Evolutionary conservation across 2,113 vertebrate genomes (phyloP).

Genomic region (Apteryx owenii): DNA sequence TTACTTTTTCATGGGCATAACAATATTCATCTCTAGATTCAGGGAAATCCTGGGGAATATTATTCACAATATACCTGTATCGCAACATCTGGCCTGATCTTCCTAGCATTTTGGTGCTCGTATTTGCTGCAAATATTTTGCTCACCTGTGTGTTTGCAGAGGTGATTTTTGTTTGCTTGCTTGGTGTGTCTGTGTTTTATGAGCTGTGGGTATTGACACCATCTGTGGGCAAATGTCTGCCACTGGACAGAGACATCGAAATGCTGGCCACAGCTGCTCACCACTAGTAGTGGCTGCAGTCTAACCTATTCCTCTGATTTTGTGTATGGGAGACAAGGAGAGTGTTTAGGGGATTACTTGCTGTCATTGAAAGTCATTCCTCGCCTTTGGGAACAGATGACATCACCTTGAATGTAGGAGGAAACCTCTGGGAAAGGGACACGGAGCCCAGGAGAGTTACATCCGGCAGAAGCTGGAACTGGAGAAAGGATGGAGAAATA

Average conservation of each 20-base stretch:
- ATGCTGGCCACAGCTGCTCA: not conserved
- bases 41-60: not conserved
- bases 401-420: not conserved
- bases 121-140: not conserved
- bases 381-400: not conserved
- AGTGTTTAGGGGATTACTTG: not conserved
- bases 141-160: not conserved
- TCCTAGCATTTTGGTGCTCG: accelerated
- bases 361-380: not conserved
- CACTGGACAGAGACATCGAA: not conserved
- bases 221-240: not conserved
- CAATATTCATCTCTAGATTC: not conserved
- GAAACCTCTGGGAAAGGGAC: not conserved
- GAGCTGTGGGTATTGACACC: not conserved
- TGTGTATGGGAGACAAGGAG: accelerated
- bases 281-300: not conserved
- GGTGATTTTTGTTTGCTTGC: not conserved
- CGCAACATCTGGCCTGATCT: not conserved
- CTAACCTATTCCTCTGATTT: not conserved
- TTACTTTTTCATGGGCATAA: accelerated
- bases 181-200: not conserved
- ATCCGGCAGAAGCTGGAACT: not conserved
- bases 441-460: not conserved
- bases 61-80: not conserved
- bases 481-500: not conserved